Evolutionary conservation across 2,797 vertebrate species (phyloP).

Genomic region (Clamator glandarius): DNA sequence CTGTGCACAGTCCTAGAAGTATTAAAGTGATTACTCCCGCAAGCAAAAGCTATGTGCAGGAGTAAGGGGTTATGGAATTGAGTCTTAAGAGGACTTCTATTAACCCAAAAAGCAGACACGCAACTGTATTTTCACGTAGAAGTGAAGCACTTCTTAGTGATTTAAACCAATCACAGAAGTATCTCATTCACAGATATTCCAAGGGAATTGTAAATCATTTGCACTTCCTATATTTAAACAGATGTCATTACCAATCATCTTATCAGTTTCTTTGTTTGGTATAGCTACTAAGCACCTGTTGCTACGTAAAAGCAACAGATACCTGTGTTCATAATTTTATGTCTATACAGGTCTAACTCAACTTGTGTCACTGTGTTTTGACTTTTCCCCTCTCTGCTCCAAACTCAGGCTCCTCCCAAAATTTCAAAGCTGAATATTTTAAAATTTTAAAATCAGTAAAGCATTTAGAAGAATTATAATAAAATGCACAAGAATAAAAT

Average conservation of each 20-base stretch:
- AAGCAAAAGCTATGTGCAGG: constrained; percentile 19
- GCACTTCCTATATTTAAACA: constrained; percentile 33
- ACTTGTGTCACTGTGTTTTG: background rate
- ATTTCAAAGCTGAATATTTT: background rate
- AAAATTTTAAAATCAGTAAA: background rate
- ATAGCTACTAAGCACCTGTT: background rate
- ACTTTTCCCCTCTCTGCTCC: background rate
- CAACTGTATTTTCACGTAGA: background rate
- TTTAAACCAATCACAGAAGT: background rate
- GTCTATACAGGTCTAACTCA: background rate
- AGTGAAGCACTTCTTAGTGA: background rate
- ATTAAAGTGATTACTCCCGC: constrained; percentile 49
- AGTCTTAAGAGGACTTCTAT: constrained; percentile 15
- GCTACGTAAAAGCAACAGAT: background rate
- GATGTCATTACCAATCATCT: background rate
- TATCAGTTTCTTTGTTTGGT: background rate
- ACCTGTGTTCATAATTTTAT: background rate
- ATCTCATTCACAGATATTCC: background rate
- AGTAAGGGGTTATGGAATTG: constrained; percentile 12
- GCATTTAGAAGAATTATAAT: too few relatives aligned
- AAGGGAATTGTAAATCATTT: background rate
- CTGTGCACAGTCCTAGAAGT: background rate
- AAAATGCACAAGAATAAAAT: too few relatives aligned
- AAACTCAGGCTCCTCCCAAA: background rate
- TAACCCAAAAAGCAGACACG: constrained; percentile 47